These are phyloP conservation scores for Hylia prasina DNA, from an alignment of 2,113 vertebrate genomes.

Conservation along the genomic window DNA sequence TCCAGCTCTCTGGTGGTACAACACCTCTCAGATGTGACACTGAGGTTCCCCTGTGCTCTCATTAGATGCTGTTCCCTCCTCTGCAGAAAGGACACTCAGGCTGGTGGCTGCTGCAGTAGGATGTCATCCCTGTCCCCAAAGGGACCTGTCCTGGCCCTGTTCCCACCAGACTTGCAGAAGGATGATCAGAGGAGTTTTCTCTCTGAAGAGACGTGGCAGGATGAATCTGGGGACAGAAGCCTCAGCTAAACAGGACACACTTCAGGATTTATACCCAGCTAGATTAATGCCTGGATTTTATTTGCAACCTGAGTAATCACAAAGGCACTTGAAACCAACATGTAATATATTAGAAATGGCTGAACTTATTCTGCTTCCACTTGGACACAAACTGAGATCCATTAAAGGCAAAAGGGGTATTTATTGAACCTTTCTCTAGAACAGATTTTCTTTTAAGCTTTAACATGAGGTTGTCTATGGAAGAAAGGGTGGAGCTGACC, in stretches of 20 bases:
- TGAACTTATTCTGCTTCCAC: not conserved
- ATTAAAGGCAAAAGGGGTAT: not conserved
- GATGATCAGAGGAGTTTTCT: not conserved
- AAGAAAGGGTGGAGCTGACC: not conserved
- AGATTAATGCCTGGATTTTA: not conserved
- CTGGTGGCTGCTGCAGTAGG: accelerated
- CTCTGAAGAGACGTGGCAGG: not conserved
- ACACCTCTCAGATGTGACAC: not conserved
- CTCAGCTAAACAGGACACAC: not conserved
- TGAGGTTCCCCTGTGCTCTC: not conserved
- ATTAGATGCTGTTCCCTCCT: not conserved
- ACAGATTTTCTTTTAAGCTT: not conserved
- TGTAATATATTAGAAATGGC: not conserved
- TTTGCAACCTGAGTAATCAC: not conserved
- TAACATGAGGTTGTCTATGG: not conserved
- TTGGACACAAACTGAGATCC: not conserved
- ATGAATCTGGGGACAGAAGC: not conserved
- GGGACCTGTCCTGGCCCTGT: not conserved
- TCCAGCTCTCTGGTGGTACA: not conserved
- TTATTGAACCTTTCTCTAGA: not conserved
- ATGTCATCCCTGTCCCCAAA: too few relatives aligned
- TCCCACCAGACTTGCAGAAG: not conserved
- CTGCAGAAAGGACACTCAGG: not conserved
- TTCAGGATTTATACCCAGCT: not conserved
- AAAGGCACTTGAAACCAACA: not conserved